Base-by-base conservation (phyloP, 2,888 invertebrate species). In the Rotaria socialis region DNA sequence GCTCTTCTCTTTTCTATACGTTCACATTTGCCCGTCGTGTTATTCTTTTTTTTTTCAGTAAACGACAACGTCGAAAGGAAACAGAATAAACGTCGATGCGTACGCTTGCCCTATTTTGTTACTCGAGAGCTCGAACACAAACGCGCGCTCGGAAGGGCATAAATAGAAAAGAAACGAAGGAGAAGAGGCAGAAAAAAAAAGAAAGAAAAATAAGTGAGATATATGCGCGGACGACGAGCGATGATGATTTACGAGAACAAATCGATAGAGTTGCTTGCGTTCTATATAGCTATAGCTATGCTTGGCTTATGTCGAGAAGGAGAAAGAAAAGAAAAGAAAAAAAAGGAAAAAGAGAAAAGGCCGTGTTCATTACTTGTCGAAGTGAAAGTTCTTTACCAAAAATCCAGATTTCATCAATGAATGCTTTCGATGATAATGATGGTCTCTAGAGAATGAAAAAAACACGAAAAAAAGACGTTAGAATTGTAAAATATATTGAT, bases 371-470 rank as follows among this genome's bases (percentile, higher is more conserved):
- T 88, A 91, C 91, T 91, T 92, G 92, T 87, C 91, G 90, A 75
- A 92, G 91, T 85, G 89, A 89, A 84, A 93, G 90, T 58, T 91
- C 90, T 87, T 91, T 91, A 86, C 94, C 93, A 92, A 96, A 96
- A 91, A 94, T 94, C 90, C 94, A 95, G 85, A 95, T 93, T 92
- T 99, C 98, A 92, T 99, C 98, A 85, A 96, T 94, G n/a, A 94
- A 95, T 75, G 97, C 96, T 80, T 90, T 89, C 22, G 94, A 93
- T 84, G 94, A 93, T 87, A 91, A 89, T 89, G 93, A 93, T 89
- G 95, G 95, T 92, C 95, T 96, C 91, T 92, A 89, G 84, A 90
- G 90, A 87, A 87, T 87, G 67, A 87, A 84, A 86, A 52, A 52
- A 52, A 16, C 16, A 52, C 14, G 85, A 85, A 60, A 67, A n/a